Conservation (phyloP, 2,113 vertebrate species). For the Ceyx melanurus region DNA sequence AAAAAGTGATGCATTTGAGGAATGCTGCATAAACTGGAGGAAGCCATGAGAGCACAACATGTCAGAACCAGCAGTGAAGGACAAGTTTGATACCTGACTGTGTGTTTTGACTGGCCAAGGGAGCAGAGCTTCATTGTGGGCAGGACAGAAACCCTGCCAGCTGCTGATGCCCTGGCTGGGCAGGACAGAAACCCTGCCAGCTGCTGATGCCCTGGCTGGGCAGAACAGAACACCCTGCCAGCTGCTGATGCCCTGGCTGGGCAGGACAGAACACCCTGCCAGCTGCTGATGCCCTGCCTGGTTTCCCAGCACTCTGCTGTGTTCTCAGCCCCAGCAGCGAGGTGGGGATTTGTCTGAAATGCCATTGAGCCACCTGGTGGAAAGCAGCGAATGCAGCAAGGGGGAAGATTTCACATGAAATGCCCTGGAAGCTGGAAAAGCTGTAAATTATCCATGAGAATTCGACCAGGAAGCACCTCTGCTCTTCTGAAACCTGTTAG, state of each 20-base stretch:
- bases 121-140: neutral
- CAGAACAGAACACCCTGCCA: too few relatives aligned
- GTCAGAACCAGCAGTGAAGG: neutral
- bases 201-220: neutral
- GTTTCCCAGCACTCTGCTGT: too few relatives aligned
- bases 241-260: neutral
- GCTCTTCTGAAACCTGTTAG: neutral
- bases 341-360: neutral
- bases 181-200: neutral
- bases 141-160: neutral
- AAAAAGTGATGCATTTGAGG: neutral
- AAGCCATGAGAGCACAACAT: neutral
- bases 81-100: neutral
- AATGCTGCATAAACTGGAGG: neutral
- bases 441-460: neutral
- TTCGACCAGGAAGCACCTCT: neutral
- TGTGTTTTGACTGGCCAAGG: neutral
- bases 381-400: neutral
- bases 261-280: neutral
- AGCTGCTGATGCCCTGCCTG: too few relatives aligned
- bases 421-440: neutral
- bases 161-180: neutral
- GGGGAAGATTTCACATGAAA: neutral
- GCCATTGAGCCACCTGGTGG: conserved; percentile 66
- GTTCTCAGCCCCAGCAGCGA: accelerated